Percentiles rank a stretch among this genome's conserved stretches.
These are phyloP conservation scores for Drosophila takahashii DNA, from an alignment of 1,140 invertebrate species.

Conservation along the genomic window DNA sequence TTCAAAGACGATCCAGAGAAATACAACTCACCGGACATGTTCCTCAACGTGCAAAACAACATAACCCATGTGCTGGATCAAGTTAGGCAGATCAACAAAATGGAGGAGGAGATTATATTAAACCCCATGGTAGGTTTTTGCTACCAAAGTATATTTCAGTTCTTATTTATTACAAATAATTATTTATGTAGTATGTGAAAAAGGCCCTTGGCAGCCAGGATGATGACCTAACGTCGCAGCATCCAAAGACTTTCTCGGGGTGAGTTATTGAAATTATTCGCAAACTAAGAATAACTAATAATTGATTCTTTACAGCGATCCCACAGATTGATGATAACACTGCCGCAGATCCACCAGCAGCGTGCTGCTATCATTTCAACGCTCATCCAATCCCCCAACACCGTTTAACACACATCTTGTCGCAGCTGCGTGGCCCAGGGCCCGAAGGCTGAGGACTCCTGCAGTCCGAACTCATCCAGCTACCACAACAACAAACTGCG, in stretches of 20 bases:
- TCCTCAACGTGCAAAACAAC: slow-evolving; percentile 94
- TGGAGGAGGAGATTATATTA: slow-evolving; percentile 97
- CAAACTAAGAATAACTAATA: not conserved
- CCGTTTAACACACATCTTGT: slow-evolving; percentile 14
- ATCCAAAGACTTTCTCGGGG: slow-evolving; percentile 85
- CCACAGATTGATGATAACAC: slow-evolving; percentile 79
- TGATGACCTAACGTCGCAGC: slow-evolving; percentile 87
- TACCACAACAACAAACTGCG: slow-evolving; percentile 46
- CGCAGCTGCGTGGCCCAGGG: slow-evolving; percentile 29
- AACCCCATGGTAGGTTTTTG: slow-evolving; percentile 89
- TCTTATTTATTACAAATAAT: not conserved
- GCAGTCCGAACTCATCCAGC: slow-evolving; percentile 36
- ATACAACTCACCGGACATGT: slow-evolving; percentile 94
- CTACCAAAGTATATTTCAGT: not conserved
- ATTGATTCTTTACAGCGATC: slow-evolving; percentile 59
- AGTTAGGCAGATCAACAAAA: slow-evolving; percentile 93
- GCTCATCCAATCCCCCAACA: slow-evolving; percentile 42
- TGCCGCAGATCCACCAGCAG: slow-evolving; percentile 31
- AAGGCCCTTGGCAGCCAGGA: slow-evolving; percentile 89
- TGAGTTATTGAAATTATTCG: slow-evolving; percentile 26
- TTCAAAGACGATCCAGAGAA: slow-evolving; percentile 98
- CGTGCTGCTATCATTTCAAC: slow-evolving; percentile 33
- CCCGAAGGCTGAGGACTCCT: slow-evolving; percentile 20
- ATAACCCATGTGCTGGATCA: slow-evolving; percentile 94
- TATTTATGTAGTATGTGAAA: slow-evolving; percentile 89